These are phyloP conservation scores for Lumbricus terrestris DNA, from an alignment of 2,888 invertebrate genomes.

Conservation along the genomic window DNA sequence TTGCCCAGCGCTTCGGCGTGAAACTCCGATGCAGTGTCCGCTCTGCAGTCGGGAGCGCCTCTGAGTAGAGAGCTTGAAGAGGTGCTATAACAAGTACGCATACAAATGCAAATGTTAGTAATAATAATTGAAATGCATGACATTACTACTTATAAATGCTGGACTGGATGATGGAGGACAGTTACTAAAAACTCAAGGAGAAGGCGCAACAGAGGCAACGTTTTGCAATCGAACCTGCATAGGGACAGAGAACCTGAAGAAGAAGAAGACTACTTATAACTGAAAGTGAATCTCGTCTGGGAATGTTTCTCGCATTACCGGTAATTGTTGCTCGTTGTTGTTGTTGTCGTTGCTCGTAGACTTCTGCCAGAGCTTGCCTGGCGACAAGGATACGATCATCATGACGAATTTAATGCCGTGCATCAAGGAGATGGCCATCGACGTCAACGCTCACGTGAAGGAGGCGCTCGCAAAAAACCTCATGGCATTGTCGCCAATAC, in stretches of 20 bases:
- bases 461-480: background rate
- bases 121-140: too few species aligned
- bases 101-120: too few species aligned
- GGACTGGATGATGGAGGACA: too few species aligned
- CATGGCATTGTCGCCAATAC: background rate
- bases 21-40: too few species aligned
- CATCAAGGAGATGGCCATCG: conserved; percentile 15
- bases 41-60: too few species aligned
- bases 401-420: background rate
- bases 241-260: too few species aligned
- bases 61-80: too few species aligned
- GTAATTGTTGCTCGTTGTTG: background rate
- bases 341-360: background rate
- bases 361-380: conserved; percentile 16
- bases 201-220: background rate
- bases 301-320: background rate
- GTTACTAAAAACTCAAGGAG: background rate
- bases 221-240: too few species aligned
- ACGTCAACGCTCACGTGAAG: background rate
- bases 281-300: background rate
- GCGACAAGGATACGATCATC: background rate
- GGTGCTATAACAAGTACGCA: too few species aligned
- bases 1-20: too few species aligned
- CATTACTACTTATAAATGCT: too few species aligned
- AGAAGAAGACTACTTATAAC: too few species aligned